Percentiles rank a stretch among this genome's conserved stretches.
Evolutionary conservation across 2,888 invertebrate species (phyloP).

Genomic region (Caprella mutica): DNA sequence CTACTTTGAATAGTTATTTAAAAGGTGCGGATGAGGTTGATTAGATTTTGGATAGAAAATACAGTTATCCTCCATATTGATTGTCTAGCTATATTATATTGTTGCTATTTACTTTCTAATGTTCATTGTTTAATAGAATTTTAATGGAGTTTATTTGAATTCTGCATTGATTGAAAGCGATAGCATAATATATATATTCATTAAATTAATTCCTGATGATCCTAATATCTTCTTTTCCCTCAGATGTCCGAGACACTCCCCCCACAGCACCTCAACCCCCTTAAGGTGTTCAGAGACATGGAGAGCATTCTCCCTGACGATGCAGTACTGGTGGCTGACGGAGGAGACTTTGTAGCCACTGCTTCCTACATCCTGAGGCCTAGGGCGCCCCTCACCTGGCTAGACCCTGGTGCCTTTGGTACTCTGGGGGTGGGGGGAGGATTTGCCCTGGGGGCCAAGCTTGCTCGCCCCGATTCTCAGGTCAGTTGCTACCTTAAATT

Average conservation of each 20-base stretch:
- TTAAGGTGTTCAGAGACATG: constrained; percentile 45
- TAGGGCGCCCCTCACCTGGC: constrained; percentile 45
- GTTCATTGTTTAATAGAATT: too few species aligned
- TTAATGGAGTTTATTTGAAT: too few species aligned
- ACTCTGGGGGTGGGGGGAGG: constrained; percentile 53
- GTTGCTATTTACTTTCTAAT: too few species aligned
- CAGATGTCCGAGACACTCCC: constrained; percentile 41
- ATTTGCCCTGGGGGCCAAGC: constrained; percentile 51
- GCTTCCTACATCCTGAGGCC: constrained; percentile 50
- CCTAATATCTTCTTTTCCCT: constrained; percentile 17
- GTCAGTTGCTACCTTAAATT: too few species aligned
- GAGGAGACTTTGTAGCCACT: constrained; percentile 51
- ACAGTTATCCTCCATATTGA: too few species aligned
- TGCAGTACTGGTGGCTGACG: constrained; percentile 50
- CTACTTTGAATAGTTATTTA: too few species aligned
- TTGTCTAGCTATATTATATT: too few species aligned
- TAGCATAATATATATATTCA: too few species aligned
- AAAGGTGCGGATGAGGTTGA: too few species aligned
- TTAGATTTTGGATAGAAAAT: too few species aligned
- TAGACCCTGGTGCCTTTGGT: constrained; percentile 52
- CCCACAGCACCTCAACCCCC: constrained; percentile 46
- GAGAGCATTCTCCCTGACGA: constrained; percentile 47
- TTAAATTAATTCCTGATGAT: too few species aligned
- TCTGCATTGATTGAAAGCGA: too few species aligned
- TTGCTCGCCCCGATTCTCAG: constrained; percentile 45